phyloP scores from a whole-genome alignment of 2,888 invertebrate species.

The Ectobius pallidus region DNA sequence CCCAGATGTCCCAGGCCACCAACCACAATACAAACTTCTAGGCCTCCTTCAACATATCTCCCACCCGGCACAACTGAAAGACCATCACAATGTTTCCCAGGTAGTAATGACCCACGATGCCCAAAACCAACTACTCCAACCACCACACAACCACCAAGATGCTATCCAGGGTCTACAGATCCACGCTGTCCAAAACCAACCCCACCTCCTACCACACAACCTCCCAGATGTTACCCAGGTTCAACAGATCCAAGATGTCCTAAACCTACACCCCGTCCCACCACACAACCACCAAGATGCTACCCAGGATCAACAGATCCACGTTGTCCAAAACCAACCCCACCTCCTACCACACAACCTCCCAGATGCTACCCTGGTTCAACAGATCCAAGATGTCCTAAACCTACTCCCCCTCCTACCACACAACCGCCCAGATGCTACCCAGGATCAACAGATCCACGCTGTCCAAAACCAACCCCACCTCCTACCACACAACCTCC shows the following conservation, averaged over 20 bases:
- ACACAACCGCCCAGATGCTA: slow-evolving; percentile 46
- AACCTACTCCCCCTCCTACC: slow-evolving; percentile 48
- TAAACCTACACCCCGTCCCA: slow-evolving; percentile 9
- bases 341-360: slow-evolving; percentile 31
- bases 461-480: slow-evolving; percentile 31
- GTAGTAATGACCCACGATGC: slow-evolving; percentile 34
- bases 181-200: slow-evolving; percentile 43
- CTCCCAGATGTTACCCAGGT: slow-evolving; percentile 42
- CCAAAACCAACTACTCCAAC: slow-evolving; percentile 24
- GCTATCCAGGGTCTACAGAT: slow-evolving; percentile 42
- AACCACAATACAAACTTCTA: neutral
- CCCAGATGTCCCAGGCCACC: slow-evolving; percentile 35
- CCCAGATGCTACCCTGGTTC: slow-evolving; percentile 53
- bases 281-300: slow-evolving; percentile 23
- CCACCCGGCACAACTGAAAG: slow-evolving; percentile 35
- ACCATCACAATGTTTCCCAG: slow-evolving; percentile 34
- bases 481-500: slow-evolving; percentile 44
- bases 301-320: too few species aligned
- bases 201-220: neutral
- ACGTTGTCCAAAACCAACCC: slow-evolving; percentile 42
- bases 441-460: slow-evolving; percentile 48
- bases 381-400: slow-evolving; percentile 54
- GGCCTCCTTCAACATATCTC: neutral
- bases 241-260: slow-evolving; percentile 43
- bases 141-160: neutral